Conservation (phyloP, 2,113 vertebrate species). For the Eupsittula cactorum region DNA sequence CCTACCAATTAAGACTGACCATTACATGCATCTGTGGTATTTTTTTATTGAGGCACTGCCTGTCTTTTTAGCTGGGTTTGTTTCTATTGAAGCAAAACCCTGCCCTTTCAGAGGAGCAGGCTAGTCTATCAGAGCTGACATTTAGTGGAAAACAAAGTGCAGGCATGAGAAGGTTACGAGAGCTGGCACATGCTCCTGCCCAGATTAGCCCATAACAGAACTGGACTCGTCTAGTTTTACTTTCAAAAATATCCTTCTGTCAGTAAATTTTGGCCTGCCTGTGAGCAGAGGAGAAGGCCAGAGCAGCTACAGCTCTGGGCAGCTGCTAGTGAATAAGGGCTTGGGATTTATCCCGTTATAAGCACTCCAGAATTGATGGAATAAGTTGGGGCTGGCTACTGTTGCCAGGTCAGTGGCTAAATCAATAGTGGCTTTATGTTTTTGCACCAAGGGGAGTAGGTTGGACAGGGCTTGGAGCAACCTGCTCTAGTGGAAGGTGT, state of each 20-base stretch:
- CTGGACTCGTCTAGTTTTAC: constrained; percentile 22
- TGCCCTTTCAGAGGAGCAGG: constrained; percentile 80
- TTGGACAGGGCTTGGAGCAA: not conserved
- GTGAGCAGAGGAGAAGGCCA: not conserved
- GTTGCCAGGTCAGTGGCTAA: not conserved
- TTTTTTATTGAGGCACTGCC: constrained; percentile 78
- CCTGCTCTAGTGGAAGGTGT: not conserved
- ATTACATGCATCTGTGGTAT: constrained; percentile 29
- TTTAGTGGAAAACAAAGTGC: constrained; percentile 73
- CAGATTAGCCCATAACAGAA: constrained; percentile 70
- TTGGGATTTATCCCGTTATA: not conserved
- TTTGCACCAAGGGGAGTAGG: not conserved
- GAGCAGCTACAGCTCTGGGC: not conserved
- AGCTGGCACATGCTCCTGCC: constrained; percentile 72
- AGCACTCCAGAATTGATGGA: not conserved
- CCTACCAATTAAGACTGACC: constrained; percentile 65
- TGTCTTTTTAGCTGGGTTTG: constrained; percentile 75
- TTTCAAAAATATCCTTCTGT: constrained; percentile 58
- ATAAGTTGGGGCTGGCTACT: not conserved
- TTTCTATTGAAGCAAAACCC: constrained; percentile 75
- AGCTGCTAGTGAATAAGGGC: not conserved
- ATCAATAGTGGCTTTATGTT: not conserved
- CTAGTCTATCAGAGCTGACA: constrained; percentile 75
- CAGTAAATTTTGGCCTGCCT: constrained; percentile 24
- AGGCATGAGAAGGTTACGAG: constrained; percentile 72